Base-by-base conservation (phyloP, 2,797 vertebrate genomes). In the Pseudochromis fuscus region DNA sequence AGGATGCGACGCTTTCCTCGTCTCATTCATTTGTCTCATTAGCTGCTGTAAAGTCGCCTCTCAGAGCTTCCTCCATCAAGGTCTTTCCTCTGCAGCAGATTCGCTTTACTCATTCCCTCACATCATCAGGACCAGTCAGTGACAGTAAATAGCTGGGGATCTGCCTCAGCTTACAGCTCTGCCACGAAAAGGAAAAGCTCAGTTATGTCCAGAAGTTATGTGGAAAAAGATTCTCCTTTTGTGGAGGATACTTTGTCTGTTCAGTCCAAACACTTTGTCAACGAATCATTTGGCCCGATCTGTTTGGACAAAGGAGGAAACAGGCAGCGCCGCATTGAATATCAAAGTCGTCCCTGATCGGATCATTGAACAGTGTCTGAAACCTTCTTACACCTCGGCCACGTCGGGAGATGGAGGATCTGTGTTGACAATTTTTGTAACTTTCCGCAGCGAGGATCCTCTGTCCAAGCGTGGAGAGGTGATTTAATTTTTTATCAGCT, bases 1-100 rank as follows among this genome's bases (percentile, higher is more conserved):
- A 28, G 52, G 75, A 48, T 65, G 30, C 3, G 40, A 48, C 53
- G 35, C 40, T 51, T 24, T 42, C 55, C 53, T 33, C 1, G 24
- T 49, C 61, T 73, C 71, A 67, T 76, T 85, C 80, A 80, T 83
- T 70, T 23, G 10, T 74, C 79, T 86, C 81, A 81, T 85, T 84
- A 83, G 58, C 60, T 16, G 13, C 56, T 42, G 68, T 63, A 57
- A 67, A 78, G 28, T 48, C 38, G 21, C 30, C 73, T 66, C 68
- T 72, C 59, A 53, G 57, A 58, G 58, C 79, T 71, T 74, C 68
- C 72, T 37, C 60, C 67, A 71, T 82, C 69, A 67, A 63, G 67
- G 67, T 49, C 74, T 75, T 60, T 72, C 69, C 57, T 62, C 44
- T 2, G 12, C 25, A 83, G 72, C 50, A 68, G 67, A 65, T 57